Conservation (phyloP, 2,797 vertebrate species). For the Yasuhikotakia modesta region DNA sequence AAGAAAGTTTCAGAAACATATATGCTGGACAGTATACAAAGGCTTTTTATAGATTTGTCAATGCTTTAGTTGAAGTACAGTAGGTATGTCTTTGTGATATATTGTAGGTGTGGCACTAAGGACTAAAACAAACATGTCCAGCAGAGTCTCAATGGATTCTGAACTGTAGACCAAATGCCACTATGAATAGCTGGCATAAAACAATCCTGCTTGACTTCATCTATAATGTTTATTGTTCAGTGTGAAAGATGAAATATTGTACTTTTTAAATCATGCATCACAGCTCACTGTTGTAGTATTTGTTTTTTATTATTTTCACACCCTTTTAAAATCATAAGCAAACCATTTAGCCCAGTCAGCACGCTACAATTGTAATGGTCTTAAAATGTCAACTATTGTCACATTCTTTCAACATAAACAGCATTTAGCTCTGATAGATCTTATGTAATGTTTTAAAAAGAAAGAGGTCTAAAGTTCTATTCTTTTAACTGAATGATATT, state of each 20-base stretch:
- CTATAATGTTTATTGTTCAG: not conserved
- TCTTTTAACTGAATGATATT: too few species aligned
- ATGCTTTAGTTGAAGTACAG: constrained; percentile 71
- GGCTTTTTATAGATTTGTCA: constrained; percentile 12
- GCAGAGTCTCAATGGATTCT: constrained; percentile 8
- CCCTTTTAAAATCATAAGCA: not conserved
- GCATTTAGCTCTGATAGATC: too few species aligned
- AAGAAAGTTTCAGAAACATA: constrained; percentile 11
- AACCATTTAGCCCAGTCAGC: not conserved
- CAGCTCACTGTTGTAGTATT: too few species aligned
- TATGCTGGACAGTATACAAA: not conserved
- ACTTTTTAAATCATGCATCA: not conserved
- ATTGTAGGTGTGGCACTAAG: constrained; percentile 65
- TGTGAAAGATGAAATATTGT: not conserved
- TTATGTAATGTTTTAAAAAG: too few species aligned
- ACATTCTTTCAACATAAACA: too few species aligned
- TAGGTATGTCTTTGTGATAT: constrained; percentile 33
- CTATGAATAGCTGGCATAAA: not conserved
- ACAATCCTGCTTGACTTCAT: not conserved
- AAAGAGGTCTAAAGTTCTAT: too few species aligned
- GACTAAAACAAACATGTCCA: constrained; percentile 33
- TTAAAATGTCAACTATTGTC: too few species aligned
- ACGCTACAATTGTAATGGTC: too few species aligned
- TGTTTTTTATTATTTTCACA: too few species aligned
- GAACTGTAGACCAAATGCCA: not conserved